phyloP scores from a whole-genome alignment of 2,888 invertebrate genomes.

The Nymphalis urticae region DNA sequence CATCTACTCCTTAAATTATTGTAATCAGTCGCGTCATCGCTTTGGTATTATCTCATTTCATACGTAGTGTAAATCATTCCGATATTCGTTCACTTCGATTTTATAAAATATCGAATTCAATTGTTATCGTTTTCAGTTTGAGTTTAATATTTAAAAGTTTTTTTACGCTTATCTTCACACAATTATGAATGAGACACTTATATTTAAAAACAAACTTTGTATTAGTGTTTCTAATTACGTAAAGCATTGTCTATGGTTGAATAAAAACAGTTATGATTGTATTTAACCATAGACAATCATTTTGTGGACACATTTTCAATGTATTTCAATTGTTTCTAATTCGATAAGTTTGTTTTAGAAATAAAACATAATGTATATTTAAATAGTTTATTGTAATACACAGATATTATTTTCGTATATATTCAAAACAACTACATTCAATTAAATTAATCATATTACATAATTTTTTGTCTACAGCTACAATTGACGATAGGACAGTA shows the following conservation, averaged over 20 bases:
- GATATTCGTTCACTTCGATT: background rate
- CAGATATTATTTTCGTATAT: conserved; percentile 12
- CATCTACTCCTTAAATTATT: conserved; percentile 26
- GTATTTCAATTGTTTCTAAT: too few relatives aligned
- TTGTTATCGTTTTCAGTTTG: too few relatives aligned
- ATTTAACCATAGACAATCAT: too few relatives aligned
- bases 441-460: conserved; percentile 30
- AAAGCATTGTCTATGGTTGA: too few relatives aligned
- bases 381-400: conserved; percentile 20
- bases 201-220: too few relatives aligned
- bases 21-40: conserved; percentile 20
- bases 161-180: too few relatives aligned
- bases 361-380: background rate
- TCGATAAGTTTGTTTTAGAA: background rate
- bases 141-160: too few relatives aligned
- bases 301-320: too few relatives aligned
- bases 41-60: conserved; percentile 22
- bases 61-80: background rate
- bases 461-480: conserved; percentile 20
- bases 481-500: conserved; percentile 19
- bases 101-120: too few relatives aligned
- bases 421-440: conserved; percentile 10
- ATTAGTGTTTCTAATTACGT: too few relatives aligned
- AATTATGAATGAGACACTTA: too few relatives aligned
- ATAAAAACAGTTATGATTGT: too few relatives aligned